These are phyloP conservation scores for Forbesichthys agassizii DNA, from an alignment of 2,113 vertebrate species.

Conservation along the genomic window DNA sequence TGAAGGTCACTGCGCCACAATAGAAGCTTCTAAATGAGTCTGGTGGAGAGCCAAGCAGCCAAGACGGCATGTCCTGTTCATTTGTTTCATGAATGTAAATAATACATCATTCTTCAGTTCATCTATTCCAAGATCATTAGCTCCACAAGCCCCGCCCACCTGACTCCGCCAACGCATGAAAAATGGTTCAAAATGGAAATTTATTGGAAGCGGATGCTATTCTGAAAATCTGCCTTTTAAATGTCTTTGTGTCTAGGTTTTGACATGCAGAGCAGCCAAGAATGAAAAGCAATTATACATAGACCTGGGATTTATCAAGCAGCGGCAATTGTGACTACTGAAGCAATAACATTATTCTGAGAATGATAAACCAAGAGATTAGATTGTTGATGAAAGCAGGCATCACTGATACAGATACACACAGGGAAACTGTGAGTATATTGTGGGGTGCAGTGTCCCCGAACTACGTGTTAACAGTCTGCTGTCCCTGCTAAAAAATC, in stretches of 20 bases:
- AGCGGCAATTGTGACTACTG: background rate
- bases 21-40: conserved; percentile 16
- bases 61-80: background rate
- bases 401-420: too few relatives aligned
- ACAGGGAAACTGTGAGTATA: too few relatives aligned
- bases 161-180: background rate
- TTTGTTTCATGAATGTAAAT: conserved; percentile 17
- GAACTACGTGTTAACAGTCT: too few relatives aligned
- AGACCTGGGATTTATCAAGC: conserved; percentile 5
- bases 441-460: too few relatives aligned
- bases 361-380: background rate
- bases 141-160: background rate
- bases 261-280: conserved; percentile 6
- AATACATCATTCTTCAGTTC: conserved; percentile 16
- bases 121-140: conserved; percentile 27
- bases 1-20: conserved; percentile 33
- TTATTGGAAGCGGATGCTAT: background rate
- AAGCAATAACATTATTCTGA: background rate
- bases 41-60: conserved; percentile 14
- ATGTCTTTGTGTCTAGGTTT: conserved; percentile 5
- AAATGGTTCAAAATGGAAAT: conserved; percentile 34
- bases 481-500: too few relatives aligned
- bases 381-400: background rate
- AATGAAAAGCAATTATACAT: conserved; percentile 11
- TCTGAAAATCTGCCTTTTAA: conserved; percentile 31